These are phyloP conservation scores for Trichopoda pennipes DNA, from an alignment of 2,888 invertebrate genomes.

Conservation along the genomic window DNA sequence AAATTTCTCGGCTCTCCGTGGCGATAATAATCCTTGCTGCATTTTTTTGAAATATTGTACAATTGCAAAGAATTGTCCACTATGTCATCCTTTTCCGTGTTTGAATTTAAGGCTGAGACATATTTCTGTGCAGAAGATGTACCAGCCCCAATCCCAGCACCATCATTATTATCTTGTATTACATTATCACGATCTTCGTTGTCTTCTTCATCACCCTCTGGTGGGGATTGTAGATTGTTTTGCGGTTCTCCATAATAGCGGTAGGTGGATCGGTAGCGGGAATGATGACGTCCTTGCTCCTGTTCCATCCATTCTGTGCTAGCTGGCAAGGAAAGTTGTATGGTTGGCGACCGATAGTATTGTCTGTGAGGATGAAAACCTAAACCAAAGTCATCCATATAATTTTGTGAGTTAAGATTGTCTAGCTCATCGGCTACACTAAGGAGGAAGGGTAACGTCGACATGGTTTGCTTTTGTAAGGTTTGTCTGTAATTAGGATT, in stretches of 20 bases:
- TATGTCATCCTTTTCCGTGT: conserved; percentile 75
- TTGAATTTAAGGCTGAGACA: conserved; percentile 69
- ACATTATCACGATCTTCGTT: conserved; percentile 60
- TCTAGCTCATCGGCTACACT: conserved; percentile 81
- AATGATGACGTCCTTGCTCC: conserved; percentile 75
- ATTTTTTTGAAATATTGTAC: conserved; percentile 79
- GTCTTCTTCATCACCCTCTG: conserved; percentile 70
- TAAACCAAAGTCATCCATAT: conserved; percentile 80
- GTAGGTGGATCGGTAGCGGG: conserved; percentile 71
- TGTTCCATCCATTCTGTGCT: conserved; percentile 79
- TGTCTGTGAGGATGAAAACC: conserved; percentile 80
- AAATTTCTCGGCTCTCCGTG: conserved; percentile 69
- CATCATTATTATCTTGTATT: conserved; percentile 39
- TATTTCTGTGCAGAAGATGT: conserved; percentile 62
- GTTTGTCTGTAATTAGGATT: conserved; percentile 63
- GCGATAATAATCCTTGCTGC: conserved; percentile 78
- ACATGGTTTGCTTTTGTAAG: conserved; percentile 74
- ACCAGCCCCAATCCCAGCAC: conserved; percentile 35
- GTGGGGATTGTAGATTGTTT: conserved; percentile 74
- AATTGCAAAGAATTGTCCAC: conserved; percentile 78
- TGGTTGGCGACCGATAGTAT: conserved; percentile 79
- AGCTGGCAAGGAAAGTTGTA: conserved; percentile 79
- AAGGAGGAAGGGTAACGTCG: conserved; percentile 79
- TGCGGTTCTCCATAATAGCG: conserved; percentile 77
- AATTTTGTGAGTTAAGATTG: conserved; percentile 79